Conservation (phyloP, 2,113 vertebrate genomes). For the Bungarus multicinctus region DNA sequence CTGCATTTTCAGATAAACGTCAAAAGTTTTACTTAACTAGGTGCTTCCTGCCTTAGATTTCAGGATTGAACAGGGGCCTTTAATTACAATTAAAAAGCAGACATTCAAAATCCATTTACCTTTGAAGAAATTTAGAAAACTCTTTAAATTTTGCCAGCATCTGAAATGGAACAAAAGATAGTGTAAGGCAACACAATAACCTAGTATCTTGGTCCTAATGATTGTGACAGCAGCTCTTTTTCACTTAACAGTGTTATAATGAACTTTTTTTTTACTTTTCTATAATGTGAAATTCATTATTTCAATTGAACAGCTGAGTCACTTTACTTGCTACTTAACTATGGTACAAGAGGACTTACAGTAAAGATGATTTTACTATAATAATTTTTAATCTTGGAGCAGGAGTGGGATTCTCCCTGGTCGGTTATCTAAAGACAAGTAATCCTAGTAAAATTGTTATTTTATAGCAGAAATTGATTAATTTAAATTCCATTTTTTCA, state of each 20-base stretch:
- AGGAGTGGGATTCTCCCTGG: too few relatives aligned
- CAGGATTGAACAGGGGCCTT: neutral
- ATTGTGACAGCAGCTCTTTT: neutral
- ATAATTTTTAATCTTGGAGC: neutral
- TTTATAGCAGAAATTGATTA: neutral
- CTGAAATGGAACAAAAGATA: slow-evolving; percentile 15
- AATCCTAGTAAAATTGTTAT: neutral
- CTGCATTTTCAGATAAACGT: slow-evolving; percentile 9
- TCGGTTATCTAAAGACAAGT: neutral
- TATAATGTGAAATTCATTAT: neutral
- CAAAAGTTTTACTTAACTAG: neutral
- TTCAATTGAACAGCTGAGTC: neutral
- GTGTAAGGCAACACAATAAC: neutral
- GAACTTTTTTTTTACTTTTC: neutral
- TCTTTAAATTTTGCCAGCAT: slow-evolving; percentile 3
- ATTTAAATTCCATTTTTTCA: neutral
- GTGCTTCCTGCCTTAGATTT: neutral
- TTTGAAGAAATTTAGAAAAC: slow-evolving; percentile 2
- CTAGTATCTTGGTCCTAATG: neutral
- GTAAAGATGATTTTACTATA: neutral
- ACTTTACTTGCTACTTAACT: neutral
- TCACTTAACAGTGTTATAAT: neutral
- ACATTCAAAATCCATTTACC: slow-evolving; percentile 20
- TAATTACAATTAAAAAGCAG: neutral
- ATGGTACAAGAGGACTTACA: neutral